Base-by-base conservation (phyloP, 2,797 vertebrate genomes). In the Pelodytes ibericus region DNA sequence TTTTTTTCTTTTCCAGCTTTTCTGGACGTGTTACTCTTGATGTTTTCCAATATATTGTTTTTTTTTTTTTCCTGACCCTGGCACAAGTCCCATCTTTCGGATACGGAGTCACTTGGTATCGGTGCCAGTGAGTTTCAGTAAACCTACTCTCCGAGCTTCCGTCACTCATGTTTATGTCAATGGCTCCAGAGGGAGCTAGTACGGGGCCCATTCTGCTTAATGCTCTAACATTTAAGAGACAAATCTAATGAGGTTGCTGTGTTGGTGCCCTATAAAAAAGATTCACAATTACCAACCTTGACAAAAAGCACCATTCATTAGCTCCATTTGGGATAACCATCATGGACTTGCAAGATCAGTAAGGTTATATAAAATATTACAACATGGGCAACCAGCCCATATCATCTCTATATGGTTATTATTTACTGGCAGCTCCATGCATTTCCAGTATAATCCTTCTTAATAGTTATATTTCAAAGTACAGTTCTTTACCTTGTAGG, bases 131-230 rank as follows among this genome's bases (percentile, higher is more conserved):
- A 64, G 63, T 71, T 77, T 77, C 75, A 59, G 75, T 66, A 72
- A 72, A 62, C 63, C 27, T 66, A 60, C 74, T 87, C 80, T 29
- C 81, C 47, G 64, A 82, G 83, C 82, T 87, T 88, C 84, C 81
- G 85, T 82, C 83, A 89, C 83, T 77, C 85, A 86, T 84, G 80
- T 84, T 80, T 89, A 82, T 88, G 86, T 86, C 81, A 74, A 85
- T 88, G 88, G 84, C 72, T 91, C 89, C 85, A 75, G 67, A 39
- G 84, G 86, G 87, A 89, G 73, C 73, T 67, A 2, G 87, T 80
- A 87, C 86, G 88, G 88, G 87, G 90, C 88, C 88, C 87, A 87
- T 89, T 89, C 85, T 88, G 86, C 89, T 86, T 91, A 88, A 91
- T 89, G 88, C 87, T 86, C 84, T 83, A 84, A 83, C 39, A 15